Evolutionary conservation across 2,113 vertebrate species (phyloP).

Genomic region (Oenanthe melanoleuca): DNA sequence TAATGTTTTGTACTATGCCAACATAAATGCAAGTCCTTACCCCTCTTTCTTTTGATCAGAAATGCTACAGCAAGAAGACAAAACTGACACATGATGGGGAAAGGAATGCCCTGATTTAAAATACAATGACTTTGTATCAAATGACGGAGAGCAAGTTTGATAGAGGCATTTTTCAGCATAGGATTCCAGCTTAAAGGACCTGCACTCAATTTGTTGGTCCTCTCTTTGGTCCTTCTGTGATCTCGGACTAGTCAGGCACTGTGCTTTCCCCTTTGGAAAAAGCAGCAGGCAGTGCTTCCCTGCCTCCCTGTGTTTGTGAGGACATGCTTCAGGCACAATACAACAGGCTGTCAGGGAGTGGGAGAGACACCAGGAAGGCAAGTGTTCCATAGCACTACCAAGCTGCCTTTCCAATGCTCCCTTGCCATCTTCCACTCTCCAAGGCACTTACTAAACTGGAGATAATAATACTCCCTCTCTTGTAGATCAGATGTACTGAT

Average conservation of each 20-base stretch:
- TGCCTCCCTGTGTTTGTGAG: accelerated
- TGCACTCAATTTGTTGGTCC: background rate
- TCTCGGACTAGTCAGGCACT: background rate
- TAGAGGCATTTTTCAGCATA: background rate
- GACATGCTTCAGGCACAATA: background rate
- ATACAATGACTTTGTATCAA: background rate
- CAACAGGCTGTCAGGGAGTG: background rate
- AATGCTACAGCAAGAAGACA: background rate
- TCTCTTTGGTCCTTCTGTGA: background rate
- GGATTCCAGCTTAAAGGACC: background rate
- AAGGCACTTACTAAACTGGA: background rate
- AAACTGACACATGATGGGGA: background rate
- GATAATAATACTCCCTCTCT: background rate
- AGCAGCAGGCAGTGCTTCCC: background rate
- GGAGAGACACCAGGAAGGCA: background rate
- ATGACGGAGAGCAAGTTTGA: background rate
- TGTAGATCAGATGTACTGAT: background rate
- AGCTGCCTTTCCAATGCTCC: background rate
- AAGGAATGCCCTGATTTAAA: background rate
- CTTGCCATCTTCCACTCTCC: background rate
- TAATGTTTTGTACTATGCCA: background rate
- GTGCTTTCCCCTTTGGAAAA: background rate
- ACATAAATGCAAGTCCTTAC: background rate
- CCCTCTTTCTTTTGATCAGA: background rate
- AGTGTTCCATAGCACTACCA: background rate